A percentile compares a stretch with the other conserved stretches of the same genome.
These are phyloP conservation scores for Hoplostethus mediterraneus DNA, from an alignment of 2,797 vertebrate genomes.

Conservation along the genomic window DNA sequence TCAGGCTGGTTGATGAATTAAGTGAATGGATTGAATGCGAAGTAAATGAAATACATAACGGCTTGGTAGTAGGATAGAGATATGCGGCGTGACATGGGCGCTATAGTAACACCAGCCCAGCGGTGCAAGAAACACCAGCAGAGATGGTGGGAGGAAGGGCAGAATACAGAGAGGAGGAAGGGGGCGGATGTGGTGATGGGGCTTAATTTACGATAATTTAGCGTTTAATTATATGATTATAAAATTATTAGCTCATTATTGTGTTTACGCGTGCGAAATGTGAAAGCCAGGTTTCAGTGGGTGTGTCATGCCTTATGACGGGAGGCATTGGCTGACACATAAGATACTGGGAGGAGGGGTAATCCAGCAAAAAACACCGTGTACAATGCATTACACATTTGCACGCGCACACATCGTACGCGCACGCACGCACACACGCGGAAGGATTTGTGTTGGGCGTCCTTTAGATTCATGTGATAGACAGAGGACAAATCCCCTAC, in stretches of 20 bases:
- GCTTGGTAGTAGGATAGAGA: slow-evolving; percentile 47
- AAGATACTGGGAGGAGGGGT: slow-evolving; percentile 52
- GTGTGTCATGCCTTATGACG: slow-evolving; percentile 65
- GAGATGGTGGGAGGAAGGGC: slow-evolving; percentile 53
- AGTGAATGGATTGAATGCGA: neutral
- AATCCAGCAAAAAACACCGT: slow-evolving; percentile 17
- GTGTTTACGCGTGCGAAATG: slow-evolving; percentile 27
- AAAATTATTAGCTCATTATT: neutral
- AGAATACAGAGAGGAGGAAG: neutral
- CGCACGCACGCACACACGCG: slow-evolving; percentile 11
- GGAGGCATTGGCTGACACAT: slow-evolving; percentile 66
- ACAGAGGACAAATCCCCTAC: slow-evolving; percentile 44
- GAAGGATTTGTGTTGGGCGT: slow-evolving; percentile 50
- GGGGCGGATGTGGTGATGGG: neutral
- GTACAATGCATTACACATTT: slow-evolving; percentile 1
- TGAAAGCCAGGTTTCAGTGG: slow-evolving; percentile 52
- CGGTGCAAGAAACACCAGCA: slow-evolving; percentile 35
- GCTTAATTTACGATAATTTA: slow-evolving; percentile 32
- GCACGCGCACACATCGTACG: slow-evolving; percentile 1
- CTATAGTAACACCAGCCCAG: slow-evolving; percentile 66
- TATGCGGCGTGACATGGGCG: slow-evolving; percentile 62
- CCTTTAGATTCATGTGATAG: slow-evolving; percentile 50
- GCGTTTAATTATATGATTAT: slow-evolving; percentile 16
- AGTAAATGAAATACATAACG: slow-evolving; percentile 53
- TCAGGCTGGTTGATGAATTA: slow-evolving; percentile 20